Base-by-base conservation (phyloP, 2,113 vertebrate genomes). In the Sylvietta virens region DNA sequence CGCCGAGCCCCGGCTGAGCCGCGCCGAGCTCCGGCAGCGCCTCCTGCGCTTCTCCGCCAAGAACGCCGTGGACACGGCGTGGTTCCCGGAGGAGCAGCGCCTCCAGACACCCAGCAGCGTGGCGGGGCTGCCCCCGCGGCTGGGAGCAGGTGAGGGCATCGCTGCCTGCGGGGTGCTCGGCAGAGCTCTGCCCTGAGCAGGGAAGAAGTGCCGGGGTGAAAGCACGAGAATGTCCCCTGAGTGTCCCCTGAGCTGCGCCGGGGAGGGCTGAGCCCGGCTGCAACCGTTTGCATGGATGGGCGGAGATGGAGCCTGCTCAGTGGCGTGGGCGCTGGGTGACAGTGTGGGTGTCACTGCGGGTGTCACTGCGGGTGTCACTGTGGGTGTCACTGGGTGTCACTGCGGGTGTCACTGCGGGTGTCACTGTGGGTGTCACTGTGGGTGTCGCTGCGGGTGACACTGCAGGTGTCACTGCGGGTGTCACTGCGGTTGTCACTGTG, bases 51-150 rank as follows among this genome's bases (percentile, higher is more conserved):
- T 98, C 13, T 98, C 98, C 56, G n/a, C 95, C 94, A 98, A 98
- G 84, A 92, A 97, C 1, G 67, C 82, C 12, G 96, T 99, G 85
- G 98, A 98, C 64, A 88, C 95, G 4, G 96, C 80, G 11, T 90
- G 98, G 96, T 97, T 99, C 87, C 98, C 98, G 0, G 95, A 98
- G 82, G 95, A 97, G 15, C 98, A 98, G 86, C 92, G 94, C 28
- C 96, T 98, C 30, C 84, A 97, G 81, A 99, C 98, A 1, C 98
- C 98, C 76, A 98, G 98, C 97, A 92, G 98, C 11, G 98, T 99
- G 71, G 98, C 97, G 2, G 77, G 97, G 40, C 97, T 99, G 78
- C 98, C 98, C 10, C 11, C 85, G 5, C 57, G 11, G 26, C 85
- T 92, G 47, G 30, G 53, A 1, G 17, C 73, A 87, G 98, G 98